These are phyloP conservation scores for Colaptes auratus DNA, from an alignment of 2,113 vertebrate genomes.

Conservation along the genomic window DNA sequence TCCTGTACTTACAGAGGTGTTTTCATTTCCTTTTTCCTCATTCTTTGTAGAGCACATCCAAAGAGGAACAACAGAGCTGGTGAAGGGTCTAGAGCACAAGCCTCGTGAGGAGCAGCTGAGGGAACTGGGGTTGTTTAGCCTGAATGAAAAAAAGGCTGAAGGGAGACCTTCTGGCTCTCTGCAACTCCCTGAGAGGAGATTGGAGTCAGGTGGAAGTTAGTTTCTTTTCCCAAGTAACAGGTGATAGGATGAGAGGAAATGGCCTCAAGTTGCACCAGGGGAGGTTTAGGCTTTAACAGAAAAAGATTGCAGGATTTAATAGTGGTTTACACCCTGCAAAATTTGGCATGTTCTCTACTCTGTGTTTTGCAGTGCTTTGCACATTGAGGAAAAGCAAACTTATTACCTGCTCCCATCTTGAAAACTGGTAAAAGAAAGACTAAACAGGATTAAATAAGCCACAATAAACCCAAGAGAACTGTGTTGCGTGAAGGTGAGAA, in stretches of 20 bases:
- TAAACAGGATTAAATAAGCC: neutral
- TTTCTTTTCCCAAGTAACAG: no score
- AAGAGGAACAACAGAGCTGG: no score
- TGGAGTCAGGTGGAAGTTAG: no score
- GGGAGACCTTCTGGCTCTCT: no score
- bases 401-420: neutral
- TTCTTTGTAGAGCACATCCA: neutral
- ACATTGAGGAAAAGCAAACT: neutral
- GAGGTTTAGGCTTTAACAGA: neutral
- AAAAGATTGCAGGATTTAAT: neutral
- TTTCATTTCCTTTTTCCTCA: neutral
- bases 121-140: no score
- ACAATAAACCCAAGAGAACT: neutral
- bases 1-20: neutral
- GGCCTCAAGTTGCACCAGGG: no score
- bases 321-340: neutral
- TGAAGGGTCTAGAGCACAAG: no score
- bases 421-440: neutral
- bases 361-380: neutral
- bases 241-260: no score
- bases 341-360: neutral
- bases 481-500: neutral
- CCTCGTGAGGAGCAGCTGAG: no score
- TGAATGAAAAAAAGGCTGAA: no score
- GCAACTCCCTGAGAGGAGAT: no score